phyloP scores from a whole-genome alignment of 2,797 vertebrate species.

The Falco berigora region DNA sequence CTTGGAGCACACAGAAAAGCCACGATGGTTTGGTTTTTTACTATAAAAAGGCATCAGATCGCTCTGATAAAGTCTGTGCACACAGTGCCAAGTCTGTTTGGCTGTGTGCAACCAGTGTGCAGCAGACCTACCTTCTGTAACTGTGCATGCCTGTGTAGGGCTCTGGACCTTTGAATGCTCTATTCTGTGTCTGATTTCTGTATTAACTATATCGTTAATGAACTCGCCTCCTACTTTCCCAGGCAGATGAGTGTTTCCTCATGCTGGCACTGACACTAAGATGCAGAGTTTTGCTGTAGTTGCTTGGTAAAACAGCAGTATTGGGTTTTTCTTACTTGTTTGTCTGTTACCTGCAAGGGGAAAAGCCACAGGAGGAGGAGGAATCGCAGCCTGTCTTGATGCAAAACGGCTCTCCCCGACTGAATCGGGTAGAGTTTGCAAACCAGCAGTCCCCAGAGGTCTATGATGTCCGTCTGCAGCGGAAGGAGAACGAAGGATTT shows the following conservation, averaged over 20 bases:
- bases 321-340: neutral
- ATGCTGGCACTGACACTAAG: neutral
- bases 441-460: conserved; percentile 69
- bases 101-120: neutral
- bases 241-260: neutral
- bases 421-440: conserved; percentile 61
- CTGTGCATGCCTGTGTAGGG: neutral
- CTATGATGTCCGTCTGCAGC: conserved; percentile 87
- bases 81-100: neutral
- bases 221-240: neutral
- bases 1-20: neutral
- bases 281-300: neutral
- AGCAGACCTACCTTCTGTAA: neutral
- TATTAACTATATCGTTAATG: neutral
- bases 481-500: conserved; percentile 93
- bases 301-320: neutral
- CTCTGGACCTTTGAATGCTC: neutral
- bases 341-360: conserved; percentile 50
- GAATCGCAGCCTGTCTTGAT: conserved; percentile 60
- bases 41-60: neutral
- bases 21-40: neutral
- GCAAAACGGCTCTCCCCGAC: conserved; percentile 81
- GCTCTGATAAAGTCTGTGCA: neutral
- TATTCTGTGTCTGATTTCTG: neutral
- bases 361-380: conserved; percentile 74